Conservation (phyloP, 2,797 vertebrate genomes). For the Trematomus bernacchii region DNA sequence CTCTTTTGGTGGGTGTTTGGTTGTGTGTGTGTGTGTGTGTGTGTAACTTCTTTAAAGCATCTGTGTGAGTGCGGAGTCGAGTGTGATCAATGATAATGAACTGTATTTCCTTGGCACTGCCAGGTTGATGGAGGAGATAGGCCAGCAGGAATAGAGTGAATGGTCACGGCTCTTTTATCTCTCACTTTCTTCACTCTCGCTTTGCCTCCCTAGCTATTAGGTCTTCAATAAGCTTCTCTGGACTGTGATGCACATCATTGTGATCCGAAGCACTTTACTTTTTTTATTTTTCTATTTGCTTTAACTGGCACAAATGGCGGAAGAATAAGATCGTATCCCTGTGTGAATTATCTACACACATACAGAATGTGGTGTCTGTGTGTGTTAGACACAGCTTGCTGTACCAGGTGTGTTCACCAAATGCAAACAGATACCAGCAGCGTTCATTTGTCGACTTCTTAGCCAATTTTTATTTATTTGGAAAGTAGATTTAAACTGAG, state of each 20-base stretch:
- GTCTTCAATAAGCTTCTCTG: conserved; percentile 51
- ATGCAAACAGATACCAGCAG: conserved; percentile 25
- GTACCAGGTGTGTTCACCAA: conserved; percentile 6
- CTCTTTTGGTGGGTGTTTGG: conserved; percentile 22
- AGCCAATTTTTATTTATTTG: conserved; percentile 4
- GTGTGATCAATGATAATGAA: conserved; percentile 73
- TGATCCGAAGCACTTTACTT: conserved; percentile 25
- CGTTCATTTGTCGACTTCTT: background rate
- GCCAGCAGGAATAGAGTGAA: conserved; percentile 47
- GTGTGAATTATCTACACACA: conserved; percentile 52
- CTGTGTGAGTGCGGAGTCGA: conserved; percentile 20
- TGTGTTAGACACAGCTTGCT: conserved; percentile 40
- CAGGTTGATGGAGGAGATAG: conserved; percentile 70
- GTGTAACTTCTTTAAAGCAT: conserved; percentile 30
- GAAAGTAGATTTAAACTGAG: background rate
- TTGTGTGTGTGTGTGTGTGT: conserved; percentile 13
- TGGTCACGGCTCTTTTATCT: conserved; percentile 65
- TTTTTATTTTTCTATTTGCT: conserved; percentile 43
- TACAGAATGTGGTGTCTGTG: conserved; percentile 34
- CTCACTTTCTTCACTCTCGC: conserved; percentile 32
- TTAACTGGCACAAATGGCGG: conserved; percentile 38
- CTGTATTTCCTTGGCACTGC: conserved; percentile 66
- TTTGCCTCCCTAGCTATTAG: conserved; percentile 51
- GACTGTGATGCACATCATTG: conserved; percentile 48
- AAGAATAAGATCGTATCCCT: conserved; percentile 31